phyloP scores from a whole-genome alignment of 2,888 invertebrate species.

The Tholera decimalis region DNA sequence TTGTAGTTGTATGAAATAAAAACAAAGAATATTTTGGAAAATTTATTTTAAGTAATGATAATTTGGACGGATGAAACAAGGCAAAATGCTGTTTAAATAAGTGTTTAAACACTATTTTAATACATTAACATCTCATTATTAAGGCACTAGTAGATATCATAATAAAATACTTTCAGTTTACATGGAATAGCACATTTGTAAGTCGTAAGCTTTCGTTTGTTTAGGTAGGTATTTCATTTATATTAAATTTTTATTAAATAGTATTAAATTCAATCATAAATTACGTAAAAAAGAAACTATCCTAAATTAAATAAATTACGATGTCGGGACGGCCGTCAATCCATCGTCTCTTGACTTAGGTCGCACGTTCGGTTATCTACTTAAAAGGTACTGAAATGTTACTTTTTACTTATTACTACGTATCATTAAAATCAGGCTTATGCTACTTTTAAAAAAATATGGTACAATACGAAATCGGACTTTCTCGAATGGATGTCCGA shows the following conservation, averaged over 20 bases:
- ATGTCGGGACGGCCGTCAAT: constrained; percentile 91
- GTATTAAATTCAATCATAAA: constrained; percentile 87
- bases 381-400: constrained; percentile 90
- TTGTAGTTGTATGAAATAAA: constrained; percentile 56
- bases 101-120: constrained; percentile 75
- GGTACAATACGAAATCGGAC: constrained; percentile 89
- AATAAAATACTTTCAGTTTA: constrained; percentile 80
- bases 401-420: constrained; percentile 88
- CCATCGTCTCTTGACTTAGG: constrained; percentile 91
- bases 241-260: constrained; percentile 86
- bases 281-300: constrained; percentile 87
- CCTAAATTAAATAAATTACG: constrained; percentile 90
- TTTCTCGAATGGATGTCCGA: constrained; percentile 81
- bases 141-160: constrained; percentile 83
- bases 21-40: constrained; percentile 72
- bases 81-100: constrained; percentile 65
- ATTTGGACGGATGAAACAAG: constrained; percentile 82
- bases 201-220: constrained; percentile 81
- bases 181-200: constrained; percentile 80
- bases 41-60: constrained; percentile 87
- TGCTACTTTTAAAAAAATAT: constrained; percentile 87
- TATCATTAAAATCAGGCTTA: constrained; percentile 87
- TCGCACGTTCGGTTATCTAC: constrained; percentile 91
- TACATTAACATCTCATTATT: constrained; percentile 74
- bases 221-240: constrained; percentile 79